Conservation (phyloP, 2,888 invertebrate genomes). For the Poecilus cupreus region DNA sequence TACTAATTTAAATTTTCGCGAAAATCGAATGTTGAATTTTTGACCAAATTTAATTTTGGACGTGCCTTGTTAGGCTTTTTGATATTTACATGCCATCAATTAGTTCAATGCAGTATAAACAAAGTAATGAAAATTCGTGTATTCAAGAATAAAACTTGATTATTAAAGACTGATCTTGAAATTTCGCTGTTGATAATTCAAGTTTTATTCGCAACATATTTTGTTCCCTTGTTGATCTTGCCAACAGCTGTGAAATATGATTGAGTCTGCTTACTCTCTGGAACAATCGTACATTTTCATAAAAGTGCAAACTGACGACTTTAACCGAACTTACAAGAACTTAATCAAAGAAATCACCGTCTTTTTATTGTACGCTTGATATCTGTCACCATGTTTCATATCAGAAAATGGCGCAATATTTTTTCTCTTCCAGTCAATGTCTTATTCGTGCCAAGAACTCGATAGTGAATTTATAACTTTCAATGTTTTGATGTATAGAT, state of each 20-base stretch:
- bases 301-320: not conserved
- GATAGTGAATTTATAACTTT: constrained; percentile 49
- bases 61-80: constrained; percentile 56
- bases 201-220: constrained; percentile 47
- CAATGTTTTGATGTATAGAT: constrained; percentile 58
- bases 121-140: not conserved
- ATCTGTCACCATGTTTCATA: constrained; percentile 21
- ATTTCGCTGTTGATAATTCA: constrained; percentile 49
- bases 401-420: constrained; percentile 45
- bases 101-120: constrained; percentile 27
- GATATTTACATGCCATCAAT: constrained; percentile 31
- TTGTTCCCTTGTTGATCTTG: not conserved
- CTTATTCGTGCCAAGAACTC: constrained; percentile 56
- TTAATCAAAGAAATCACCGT: constrained; percentile 1
- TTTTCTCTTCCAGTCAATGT: constrained; percentile 56
- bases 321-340: not conserved
- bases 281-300: not conserved
- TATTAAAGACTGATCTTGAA: constrained; percentile 56
- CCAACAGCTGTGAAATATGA: not conserved
- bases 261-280: not conserved
- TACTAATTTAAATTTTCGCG: constrained; percentile 28
- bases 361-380: constrained; percentile 8
- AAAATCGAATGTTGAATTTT: constrained; percentile 45
- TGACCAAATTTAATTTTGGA: constrained; percentile 55
- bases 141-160: constrained; percentile 52